Percentiles rank a stretch among this genome's conserved stretches.
Evolutionary conservation across 2,113 vertebrate species (phyloP).

Genomic region (Paradoxurus hermaphroditus): DNA sequence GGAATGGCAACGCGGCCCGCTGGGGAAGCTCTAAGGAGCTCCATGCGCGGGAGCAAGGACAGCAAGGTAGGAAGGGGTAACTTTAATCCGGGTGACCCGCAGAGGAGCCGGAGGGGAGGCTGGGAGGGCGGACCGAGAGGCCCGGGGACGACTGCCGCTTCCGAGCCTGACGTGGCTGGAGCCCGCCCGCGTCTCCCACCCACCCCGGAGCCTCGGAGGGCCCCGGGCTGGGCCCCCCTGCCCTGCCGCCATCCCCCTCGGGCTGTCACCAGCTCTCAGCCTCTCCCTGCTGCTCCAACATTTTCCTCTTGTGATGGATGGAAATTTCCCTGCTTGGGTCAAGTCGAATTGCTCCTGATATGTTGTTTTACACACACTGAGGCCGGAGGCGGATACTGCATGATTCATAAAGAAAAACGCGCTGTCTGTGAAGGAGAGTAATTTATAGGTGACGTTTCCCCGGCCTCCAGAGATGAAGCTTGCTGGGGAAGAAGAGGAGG

Average conservation of each 20-base stretch:
- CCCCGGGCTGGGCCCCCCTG: not conserved
- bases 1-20: rapidly evolving
- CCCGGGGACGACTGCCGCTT: not conserved
- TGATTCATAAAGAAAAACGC: slow-evolving; percentile 83
- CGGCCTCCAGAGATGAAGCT: slow-evolving; percentile 23
- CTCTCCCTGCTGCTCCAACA: slow-evolving; percentile 55
- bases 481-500: not conserved
- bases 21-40: not conserved
- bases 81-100: not conserved
- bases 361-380: slow-evolving; percentile 79
- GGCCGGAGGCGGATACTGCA: slow-evolving; percentile 70
- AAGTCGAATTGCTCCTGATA: slow-evolving; percentile 76
- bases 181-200: not conserved
- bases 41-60: rapidly evolving
- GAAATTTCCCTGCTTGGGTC: slow-evolving; percentile 67
- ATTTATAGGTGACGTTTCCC: slow-evolving; percentile 74
- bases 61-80: not conserved
- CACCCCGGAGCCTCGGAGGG: not conserved
- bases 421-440: slow-evolving; percentile 73
- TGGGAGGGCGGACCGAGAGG: rapidly evolving
- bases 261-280: slow-evolving; percentile 4
- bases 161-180: not conserved
- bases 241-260: not conserved
- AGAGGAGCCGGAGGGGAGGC: not conserved
- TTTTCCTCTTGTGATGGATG: slow-evolving; percentile 69